Evolutionary conservation across 1,140 invertebrate species (phyloP).

Genomic region (Mya arenaria): DNA sequence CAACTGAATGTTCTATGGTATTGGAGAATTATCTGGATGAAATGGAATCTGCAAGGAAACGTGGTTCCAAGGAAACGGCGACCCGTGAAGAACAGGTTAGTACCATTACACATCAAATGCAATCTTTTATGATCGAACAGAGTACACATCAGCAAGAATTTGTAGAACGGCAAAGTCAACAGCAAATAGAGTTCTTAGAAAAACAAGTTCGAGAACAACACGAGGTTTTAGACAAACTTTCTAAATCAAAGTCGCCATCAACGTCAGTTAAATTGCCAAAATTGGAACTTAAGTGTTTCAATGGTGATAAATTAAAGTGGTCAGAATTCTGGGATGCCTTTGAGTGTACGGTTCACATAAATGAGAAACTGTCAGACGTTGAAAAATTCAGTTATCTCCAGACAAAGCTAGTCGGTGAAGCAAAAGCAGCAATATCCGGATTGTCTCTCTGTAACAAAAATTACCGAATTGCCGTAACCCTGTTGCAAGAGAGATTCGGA

Average conservation of each 20-base stretch:
- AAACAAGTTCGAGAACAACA: not conserved
- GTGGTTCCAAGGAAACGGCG: not conserved
- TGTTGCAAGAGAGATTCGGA: slow-evolving; percentile 2
- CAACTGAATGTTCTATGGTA: not conserved
- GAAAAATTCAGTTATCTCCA: slow-evolving; percentile 9
- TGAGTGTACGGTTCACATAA: not conserved
- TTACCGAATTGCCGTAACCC: not conserved
- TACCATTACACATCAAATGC: not conserved
- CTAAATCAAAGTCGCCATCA: not conserved
- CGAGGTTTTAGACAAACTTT: not conserved
- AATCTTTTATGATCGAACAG: not conserved
- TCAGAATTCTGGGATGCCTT: not conserved
- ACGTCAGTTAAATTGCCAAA: slow-evolving; percentile 5
- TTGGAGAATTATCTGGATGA: not conserved
- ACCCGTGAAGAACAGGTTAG: not conserved
- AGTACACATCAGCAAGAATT: not conserved
- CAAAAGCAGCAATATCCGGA: not conserved
- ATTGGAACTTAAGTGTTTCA: not conserved
- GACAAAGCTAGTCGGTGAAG: not conserved
- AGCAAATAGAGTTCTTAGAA: not conserved
- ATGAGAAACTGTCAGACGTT: not conserved
- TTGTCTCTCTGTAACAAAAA: not conserved
- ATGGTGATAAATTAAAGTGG: slow-evolving; percentile 15
- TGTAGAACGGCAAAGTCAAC: not conserved
- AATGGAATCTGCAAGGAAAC: not conserved